Conservation (phyloP, 2,113 vertebrate species). For the Pagrus major region DNA sequence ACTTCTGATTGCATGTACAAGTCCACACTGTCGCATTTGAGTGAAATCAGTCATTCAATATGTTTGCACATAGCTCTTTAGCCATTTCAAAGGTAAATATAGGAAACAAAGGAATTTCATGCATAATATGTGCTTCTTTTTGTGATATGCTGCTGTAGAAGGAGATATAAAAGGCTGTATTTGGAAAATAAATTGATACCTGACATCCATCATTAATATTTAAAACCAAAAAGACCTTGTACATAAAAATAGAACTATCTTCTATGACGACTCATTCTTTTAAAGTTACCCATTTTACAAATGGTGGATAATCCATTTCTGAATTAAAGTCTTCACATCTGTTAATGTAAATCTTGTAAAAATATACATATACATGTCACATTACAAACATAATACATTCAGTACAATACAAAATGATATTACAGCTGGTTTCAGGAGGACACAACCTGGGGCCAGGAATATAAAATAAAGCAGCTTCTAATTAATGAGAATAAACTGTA, state of each 20-base stretch:
- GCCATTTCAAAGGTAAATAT: neutral
- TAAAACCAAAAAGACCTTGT: constrained; percentile 20
- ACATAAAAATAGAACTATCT: neutral
- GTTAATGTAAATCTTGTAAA: constrained; percentile 9
- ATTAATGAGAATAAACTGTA: constrained; percentile 36
- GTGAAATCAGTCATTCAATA: constrained; percentile 7
- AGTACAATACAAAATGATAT: constrained; percentile 20
- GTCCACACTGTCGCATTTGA: neutral
- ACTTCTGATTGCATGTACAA: constrained; percentile 19
- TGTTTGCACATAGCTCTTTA: neutral
- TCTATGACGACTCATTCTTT: neutral
- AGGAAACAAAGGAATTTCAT: constrained; percentile 5
- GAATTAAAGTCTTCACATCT: constrained; percentile 6
- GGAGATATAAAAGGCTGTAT: constrained; percentile 20
- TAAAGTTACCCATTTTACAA: neutral
- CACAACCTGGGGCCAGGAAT: neutral
- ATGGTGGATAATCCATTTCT: neutral
- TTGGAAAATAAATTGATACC: neutral
- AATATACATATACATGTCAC: constrained; percentile 32
- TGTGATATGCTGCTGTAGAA: constrained; percentile 17
- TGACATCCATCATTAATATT: neutral
- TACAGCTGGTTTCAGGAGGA: neutral
- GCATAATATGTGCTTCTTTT: neutral
- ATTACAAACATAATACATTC: constrained; percentile 27
- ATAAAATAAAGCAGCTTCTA: constrained; percentile 54